Base-by-base conservation (phyloP, 2,888 invertebrate genomes). In the Caradrina clavipalpis region DNA sequence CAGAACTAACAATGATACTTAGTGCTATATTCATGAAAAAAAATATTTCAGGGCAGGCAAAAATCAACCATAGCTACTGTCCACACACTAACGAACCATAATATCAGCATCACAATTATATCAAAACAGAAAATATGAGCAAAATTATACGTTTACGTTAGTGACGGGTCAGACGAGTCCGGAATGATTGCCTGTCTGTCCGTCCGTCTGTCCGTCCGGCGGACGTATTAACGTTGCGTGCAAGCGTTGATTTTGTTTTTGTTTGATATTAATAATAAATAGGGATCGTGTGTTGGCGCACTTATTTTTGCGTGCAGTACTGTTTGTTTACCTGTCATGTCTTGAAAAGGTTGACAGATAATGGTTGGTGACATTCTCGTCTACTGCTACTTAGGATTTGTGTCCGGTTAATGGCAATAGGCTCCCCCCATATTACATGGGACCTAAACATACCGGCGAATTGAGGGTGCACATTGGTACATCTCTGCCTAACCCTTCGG, bases 101-200 rank as follows among this genome's bases (percentile, higher is more conserved):
- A 64, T 62, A 47, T 15, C 51, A 74, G 26, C 35, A 62, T 35
- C 35, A 69, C 67, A 64, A 66, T 73, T 72, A 59, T 69, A 71
- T 76, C 63, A 57, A 78, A 71, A 68, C 67, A 64, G 83, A 76
- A 84, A 86, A 80, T 86, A 86, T 86, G 83, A 83, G 86, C 78
- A 80, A 75, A 89, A 89, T 88, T 87, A 89, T 85, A 86, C 69
- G 83, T 76, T 79, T 73, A 67, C 69, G 72, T 70, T 57, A 82
- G 79, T 85, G 88, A 86, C 82, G 81, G 87, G 76, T 82, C 60
- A 54, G 87, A 82, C 78, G 83, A 75, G 76, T 56, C 75, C 73
- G 72, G 84, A 82, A 84, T 87, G 92, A 92, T 91, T 90, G 91
- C 88, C 90, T 91, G 92, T 90, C 93, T 89, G 87, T 82, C 79